Evolutionary conservation across 2,797 vertebrate genomes (phyloP).

Genomic region (Sebastes nivosus): DNA sequence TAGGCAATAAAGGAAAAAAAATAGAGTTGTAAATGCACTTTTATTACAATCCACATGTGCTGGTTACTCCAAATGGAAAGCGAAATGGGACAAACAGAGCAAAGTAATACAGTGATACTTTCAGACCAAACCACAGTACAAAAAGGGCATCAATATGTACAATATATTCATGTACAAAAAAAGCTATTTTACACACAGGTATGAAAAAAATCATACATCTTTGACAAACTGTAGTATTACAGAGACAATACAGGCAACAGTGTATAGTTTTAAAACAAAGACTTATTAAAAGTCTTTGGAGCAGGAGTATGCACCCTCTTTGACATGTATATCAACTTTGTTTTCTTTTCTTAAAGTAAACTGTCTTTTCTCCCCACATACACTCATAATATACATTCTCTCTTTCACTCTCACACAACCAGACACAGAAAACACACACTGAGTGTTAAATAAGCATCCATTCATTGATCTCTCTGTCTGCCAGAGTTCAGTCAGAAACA

Average conservation of each 20-base stretch:
- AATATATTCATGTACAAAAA: constrained; percentile 83
- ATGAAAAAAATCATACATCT: constrained; percentile 84
- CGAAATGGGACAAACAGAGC: constrained; percentile 61
- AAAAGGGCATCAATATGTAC: constrained; percentile 84
- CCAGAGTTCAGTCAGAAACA: constrained; percentile 33
- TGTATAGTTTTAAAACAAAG: constrained; percentile 60
- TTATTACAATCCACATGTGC: constrained; percentile 81
- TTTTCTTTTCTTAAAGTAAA: constrained; percentile 31
- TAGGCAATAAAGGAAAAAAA: background rate
- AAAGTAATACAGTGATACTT: constrained; percentile 71
- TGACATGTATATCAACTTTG: constrained; percentile 32
- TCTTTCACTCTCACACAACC: constrained; percentile 49
- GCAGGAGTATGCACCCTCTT: constrained; percentile 38
- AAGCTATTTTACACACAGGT: constrained; percentile 78
- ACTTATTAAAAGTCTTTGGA: constrained; percentile 32
- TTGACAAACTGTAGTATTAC: constrained; percentile 76
- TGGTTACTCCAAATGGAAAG: constrained; percentile 69
- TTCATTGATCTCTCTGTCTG: constrained; percentile 34
- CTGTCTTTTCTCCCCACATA: constrained; percentile 13
- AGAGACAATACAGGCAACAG: constrained; percentile 76
- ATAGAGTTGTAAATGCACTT: constrained; percentile 79
- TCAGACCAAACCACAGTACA: constrained; percentile 79
- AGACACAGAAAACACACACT: constrained; percentile 64
- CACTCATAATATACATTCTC: constrained; percentile 56
- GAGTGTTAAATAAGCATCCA: constrained; percentile 63